Evolutionary conservation across 2,888 invertebrate species (phyloP), one percentile per base, ranked within the genome.

Genomic region (Rhodophaea formosa): DNA sequence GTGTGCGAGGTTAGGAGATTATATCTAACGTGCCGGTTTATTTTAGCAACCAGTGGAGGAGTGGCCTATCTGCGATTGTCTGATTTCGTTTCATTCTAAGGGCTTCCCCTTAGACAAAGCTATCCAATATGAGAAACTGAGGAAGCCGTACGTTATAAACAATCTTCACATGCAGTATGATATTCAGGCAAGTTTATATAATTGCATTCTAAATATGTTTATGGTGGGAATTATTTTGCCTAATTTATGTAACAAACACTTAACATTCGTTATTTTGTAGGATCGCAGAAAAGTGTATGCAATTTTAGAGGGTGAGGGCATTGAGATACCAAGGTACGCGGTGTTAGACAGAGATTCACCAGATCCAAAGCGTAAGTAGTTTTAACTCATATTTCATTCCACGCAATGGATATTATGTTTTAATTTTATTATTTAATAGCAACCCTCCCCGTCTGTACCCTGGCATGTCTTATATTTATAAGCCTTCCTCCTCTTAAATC

Each of bases 71-170:
- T 98, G 98, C 79, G 99, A 99, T 89, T 99, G 99, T 80, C 93
- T 99, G 52, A 97, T 99, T 74, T 98, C 99, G 57, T 99, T 99
- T 87, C 98, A 99, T 87, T 99, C 99, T 5, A 97, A 98, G 88
- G 99, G 99, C 42, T 99, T 99, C 88, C 99, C 99, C 0, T 92
- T 99, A 63, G 98, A 98, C 77, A 99, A 99, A 91, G 99, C 99
- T 30, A 98, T 99, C 72, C 96, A 96, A 75, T 99, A 99, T 89
- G 96, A 98, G 57, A 96, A 96, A 75, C 91, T 99, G 60, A 93
- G 98, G 67, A 96, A 96, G 82, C 99, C 99, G 0, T 99, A 98
- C 82, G 96, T 99, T 66, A 97, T 99, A 72, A 99, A 99, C 86
- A 98, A 99, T 92, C 94, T 99, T 68, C 97, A 98, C 75, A 97